phyloP scores from a whole-genome alignment of 2,888 invertebrate species.

The Didymodactylos carnosus region DNA sequence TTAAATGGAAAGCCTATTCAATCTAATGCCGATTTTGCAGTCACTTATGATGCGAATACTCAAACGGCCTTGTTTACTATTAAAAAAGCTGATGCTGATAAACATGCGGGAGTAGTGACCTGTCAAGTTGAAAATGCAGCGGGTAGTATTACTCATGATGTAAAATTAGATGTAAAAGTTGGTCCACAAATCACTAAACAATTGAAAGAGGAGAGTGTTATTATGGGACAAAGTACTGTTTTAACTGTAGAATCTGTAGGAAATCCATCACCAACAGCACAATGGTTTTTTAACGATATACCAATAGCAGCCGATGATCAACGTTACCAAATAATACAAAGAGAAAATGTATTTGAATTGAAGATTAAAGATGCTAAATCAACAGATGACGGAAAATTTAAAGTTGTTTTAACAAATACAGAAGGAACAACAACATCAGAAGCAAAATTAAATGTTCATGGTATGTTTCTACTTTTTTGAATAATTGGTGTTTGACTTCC shows the following conservation, averaged over 20 bases:
- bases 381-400: neutral
- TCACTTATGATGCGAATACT: neutral
- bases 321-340: neutral
- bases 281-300: constrained; percentile 48
- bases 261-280: constrained; percentile 46
- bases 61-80: neutral
- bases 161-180: neutral
- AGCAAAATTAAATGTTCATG: neutral
- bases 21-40: neutral
- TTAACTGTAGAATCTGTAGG: constrained; percentile 46
- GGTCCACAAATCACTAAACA: neutral
- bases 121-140: neutral
- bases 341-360: neutral
- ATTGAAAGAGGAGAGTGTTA: constrained; percentile 21
- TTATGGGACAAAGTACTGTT: constrained; percentile 22
- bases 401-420: neutral
- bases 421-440: neutral
- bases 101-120: neutral
- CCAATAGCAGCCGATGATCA: constrained; percentile 19
- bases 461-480: too few relatives aligned
- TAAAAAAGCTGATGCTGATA: neutral
- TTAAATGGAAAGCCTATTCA: neutral
- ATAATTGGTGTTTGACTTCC: too few relatives aligned
- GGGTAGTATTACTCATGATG: neutral
- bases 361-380: neutral